Evolutionary conservation across 2,888 invertebrate species (phyloP), one percentile per base, ranked within the genome.

Genomic region (Imbricaverruca yamaguchii): DNA sequence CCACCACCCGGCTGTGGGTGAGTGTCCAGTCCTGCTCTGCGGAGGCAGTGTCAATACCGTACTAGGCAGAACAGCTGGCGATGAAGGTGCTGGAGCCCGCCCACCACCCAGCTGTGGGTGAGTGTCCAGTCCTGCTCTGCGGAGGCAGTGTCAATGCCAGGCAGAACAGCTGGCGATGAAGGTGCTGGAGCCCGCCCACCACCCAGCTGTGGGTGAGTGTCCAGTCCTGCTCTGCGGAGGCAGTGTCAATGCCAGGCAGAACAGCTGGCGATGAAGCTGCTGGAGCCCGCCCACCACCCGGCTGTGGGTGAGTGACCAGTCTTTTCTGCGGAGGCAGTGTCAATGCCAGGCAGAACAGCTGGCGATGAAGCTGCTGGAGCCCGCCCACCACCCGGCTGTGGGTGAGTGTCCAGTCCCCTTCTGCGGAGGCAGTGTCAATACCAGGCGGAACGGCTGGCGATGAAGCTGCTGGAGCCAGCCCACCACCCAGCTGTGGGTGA

Each of bases 1-100:
- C n/a, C 78, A 78, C 15, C 78, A 78, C 78, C 78, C 78, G 56
- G 78, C 78, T 4, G 23, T 78, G 13, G 78, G 78, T 78, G 53
- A 74, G 74, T 53, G 7, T 39, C 4, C 39, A 39, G 39, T 39
- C 39, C 39, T 4, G 39, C 39, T 39, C 39, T 39, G 39, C 39
- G 39, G 39, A 39, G 39, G 39, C 39, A 39, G 12, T 8, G 61
- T 21, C 61, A 21, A 8, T 23, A 15, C 78, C 18, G 56, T 12
- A 18, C 23, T 23, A 78, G 57, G 56, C 56, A 13, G 78, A 78
- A 18, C 8, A n/a, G 56, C 57, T 78, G 56, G 78, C 78, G 12
- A 15, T 23, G 21, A 12, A 12, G n/a, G 57, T 78, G 56, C 78
- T 78, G 0, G 23, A 57, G 78, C 78, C 78, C 12, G 56, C 56